phyloP scores from a whole-genome alignment of 1,140 invertebrate genomes.

The Teleogryllus occipitalis region DNA sequence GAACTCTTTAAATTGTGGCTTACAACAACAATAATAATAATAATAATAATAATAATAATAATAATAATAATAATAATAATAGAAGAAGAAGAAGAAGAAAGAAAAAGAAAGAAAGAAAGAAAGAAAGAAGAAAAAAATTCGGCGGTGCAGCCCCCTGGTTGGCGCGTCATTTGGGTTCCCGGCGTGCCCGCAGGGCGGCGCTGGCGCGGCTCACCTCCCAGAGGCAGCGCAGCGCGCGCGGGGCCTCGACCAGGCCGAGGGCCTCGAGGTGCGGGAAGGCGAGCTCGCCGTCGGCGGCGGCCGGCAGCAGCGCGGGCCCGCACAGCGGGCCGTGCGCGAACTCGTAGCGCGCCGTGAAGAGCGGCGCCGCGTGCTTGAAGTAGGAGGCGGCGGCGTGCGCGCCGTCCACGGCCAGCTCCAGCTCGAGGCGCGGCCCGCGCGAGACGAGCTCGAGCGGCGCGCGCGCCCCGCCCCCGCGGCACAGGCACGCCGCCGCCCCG shows the following conservation, averaged over 20 bases:
- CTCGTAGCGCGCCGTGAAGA: conserved; percentile 77
- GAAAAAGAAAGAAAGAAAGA: too few species aligned
- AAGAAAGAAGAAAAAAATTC: too few species aligned
- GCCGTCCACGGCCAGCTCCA: conserved; percentile 71
- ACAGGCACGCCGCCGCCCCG: conserved; percentile 28
- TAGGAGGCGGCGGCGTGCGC: conserved; percentile 73
- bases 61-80: too few species aligned
- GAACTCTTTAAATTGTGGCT: too few species aligned
- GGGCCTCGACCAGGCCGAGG: conserved; percentile 62
- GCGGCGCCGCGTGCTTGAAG: conserved; percentile 70
- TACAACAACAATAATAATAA: too few species aligned
- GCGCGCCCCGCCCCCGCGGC: conserved; percentile 15
- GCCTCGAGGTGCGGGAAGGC: conserved; percentile 78
- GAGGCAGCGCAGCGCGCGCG: conserved; percentile 71
- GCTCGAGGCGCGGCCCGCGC: conserved; percentile 53
- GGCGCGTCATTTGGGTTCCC: too few species aligned
- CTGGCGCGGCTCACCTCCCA: conserved; percentile 56
- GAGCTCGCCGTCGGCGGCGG: conserved; percentile 70
- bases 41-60: too few species aligned
- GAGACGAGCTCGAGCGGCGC: conserved; percentile 25
- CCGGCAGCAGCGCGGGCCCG: conserved; percentile 66
- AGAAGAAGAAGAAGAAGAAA: too few species aligned
- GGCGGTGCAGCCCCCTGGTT: too few species aligned
- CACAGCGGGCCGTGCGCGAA: conserved; percentile 82
- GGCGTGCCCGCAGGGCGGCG: too few species aligned